Percentiles rank a stretch among this genome's conserved stretches.
Conservation (phyloP, 2,113 vertebrate genomes). For the Aythya baeri region DNA sequence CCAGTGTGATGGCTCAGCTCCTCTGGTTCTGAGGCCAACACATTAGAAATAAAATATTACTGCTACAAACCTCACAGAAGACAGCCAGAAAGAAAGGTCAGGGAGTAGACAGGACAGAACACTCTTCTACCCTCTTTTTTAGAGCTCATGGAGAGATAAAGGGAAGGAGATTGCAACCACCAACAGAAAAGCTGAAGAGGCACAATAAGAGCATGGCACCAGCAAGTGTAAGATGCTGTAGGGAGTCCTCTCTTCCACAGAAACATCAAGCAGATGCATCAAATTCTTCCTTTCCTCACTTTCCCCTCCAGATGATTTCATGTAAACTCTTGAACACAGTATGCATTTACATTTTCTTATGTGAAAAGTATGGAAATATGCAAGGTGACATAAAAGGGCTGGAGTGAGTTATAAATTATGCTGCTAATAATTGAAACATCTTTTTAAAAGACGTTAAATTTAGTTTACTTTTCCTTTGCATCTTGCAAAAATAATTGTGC, state of each 20-base stretch:
- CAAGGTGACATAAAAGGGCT: not conserved
- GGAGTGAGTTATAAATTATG: not conserved
- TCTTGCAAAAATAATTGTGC: not conserved
- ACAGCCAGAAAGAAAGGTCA: not conserved
- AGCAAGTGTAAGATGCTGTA: not conserved
- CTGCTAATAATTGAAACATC: not conserved
- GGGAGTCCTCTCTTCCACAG: not conserved
- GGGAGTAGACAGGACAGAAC: not conserved
- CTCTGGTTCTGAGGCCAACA: not conserved
- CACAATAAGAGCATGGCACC: not conserved
- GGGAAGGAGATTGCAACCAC: not conserved
- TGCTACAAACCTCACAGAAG: not conserved
- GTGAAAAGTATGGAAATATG: not conserved
- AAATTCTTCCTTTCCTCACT: not conserved
- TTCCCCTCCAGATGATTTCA: not conserved
- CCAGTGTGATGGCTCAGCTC: fast-evolving
- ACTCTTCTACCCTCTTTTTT: not conserved
- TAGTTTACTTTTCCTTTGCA: not conserved
- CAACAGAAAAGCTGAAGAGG: not conserved
- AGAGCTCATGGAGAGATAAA: not conserved
- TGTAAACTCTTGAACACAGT: not conserved
- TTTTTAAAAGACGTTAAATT: not conserved
- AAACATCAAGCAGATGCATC: not conserved
- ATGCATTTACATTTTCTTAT: not conserved
- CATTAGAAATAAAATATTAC: not conserved